Percentiles rank a stretch among this genome's conserved stretches.
These are phyloP conservation scores for Hapalemur alaotrensis DNA, from an alignment of 2,797 vertebrate genomes.

Conservation along the genomic window DNA sequence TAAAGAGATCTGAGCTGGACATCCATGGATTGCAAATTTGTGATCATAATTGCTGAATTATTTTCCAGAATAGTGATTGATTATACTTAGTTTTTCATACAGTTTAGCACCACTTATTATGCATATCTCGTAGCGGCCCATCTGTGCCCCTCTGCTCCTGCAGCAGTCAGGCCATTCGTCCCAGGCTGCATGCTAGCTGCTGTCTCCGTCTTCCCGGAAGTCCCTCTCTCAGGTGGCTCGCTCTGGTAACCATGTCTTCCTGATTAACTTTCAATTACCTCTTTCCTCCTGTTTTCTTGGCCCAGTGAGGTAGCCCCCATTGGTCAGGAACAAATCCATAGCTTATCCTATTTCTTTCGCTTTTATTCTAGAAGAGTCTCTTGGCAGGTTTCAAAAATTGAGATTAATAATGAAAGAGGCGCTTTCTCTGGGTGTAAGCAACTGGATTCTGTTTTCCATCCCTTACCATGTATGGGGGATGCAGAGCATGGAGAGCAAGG, in stretches of 20 bases:
- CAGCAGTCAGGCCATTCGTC: accelerated
- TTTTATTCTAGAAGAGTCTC: not conserved
- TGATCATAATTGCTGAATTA: not conserved
- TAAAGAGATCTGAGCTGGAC: not conserved
- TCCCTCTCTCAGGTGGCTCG: no score
- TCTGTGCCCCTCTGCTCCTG: accelerated
- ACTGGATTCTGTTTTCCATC: not conserved
- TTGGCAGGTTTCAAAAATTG: not conserved
- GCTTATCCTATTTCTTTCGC: not conserved
- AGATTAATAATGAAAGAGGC: not conserved
- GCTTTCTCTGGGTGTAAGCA: not conserved
- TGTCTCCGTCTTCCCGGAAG: not conserved
- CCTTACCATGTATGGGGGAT: accelerated
- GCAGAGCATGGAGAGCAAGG: not conserved
- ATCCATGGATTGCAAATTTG: not conserved
- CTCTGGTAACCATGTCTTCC: accelerated
- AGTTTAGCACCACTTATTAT: not conserved
- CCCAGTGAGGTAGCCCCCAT: accelerated
- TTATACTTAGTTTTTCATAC: not conserved
- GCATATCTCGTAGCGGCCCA: accelerated
- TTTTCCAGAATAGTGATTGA: not conserved
- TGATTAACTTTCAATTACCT: not conserved
- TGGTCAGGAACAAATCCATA: not conserved
- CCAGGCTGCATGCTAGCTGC: not conserved
- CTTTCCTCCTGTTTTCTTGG: not conserved